Percentiles rank a stretch among this genome's conserved stretches.
phyloP scores from a whole-genome alignment of 2,888 invertebrate species.

The Cerastoderma edule region DNA sequence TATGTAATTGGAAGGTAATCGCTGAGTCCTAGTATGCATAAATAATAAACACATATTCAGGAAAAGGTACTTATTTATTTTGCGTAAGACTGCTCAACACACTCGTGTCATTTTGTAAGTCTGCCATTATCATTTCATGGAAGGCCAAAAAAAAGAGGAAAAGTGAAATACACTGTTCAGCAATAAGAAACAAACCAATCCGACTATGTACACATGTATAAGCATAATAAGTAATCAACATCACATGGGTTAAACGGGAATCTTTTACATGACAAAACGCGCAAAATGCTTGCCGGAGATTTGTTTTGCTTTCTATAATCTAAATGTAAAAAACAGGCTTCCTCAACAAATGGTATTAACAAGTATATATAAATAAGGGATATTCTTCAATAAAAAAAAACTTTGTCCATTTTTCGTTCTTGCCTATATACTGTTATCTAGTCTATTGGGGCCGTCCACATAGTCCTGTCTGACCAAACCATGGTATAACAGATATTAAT shows the following conservation, averaged over 20 bases:
- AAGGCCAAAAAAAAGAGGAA: not conserved
- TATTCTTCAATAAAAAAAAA: slow-evolving; percentile 40
- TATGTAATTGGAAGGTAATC: too few species aligned
- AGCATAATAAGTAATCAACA: slow-evolving; percentile 1
- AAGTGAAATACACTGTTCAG: not conserved
- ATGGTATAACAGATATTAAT: slow-evolving; percentile 7
- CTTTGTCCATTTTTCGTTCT: slow-evolving; percentile 27
- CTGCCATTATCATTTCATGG: too few species aligned
- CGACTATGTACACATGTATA: slow-evolving; percentile 16
- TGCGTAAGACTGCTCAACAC: too few species aligned
- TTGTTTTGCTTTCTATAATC: slow-evolving; percentile 12
- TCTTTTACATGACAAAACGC: too few species aligned
- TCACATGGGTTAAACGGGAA: not conserved
- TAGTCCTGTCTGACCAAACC: not conserved
- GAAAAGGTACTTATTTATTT: too few species aligned
- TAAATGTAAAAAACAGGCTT: slow-evolving; percentile 11
- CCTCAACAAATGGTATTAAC: slow-evolving; percentile 37
- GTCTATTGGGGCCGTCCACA: not conserved
- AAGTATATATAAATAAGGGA: slow-evolving; percentile 33
- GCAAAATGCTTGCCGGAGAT: too few species aligned
- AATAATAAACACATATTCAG: too few species aligned
- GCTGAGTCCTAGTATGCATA: too few species aligned
- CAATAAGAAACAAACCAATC: not conserved
- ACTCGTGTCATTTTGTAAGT: too few species aligned
- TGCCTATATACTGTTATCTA: slow-evolving; percentile 15